Evolutionary conservation across 2,113 vertebrate species (phyloP).

Genomic region (Syngnathus typhle): DNA sequence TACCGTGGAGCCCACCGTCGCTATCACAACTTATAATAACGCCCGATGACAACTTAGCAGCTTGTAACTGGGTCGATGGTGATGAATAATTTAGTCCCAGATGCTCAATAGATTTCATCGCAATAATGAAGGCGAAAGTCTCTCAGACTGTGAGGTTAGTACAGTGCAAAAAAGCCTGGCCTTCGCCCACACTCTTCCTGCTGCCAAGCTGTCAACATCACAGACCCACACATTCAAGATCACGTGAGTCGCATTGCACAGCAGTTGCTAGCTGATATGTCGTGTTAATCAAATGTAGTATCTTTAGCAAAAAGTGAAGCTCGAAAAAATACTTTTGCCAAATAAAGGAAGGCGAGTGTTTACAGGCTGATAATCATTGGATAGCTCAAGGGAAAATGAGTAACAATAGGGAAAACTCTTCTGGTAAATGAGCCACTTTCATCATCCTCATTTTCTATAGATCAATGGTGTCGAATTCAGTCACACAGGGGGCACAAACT

Average conservation of each 20-base stretch:
- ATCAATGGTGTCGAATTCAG: no score
- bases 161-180: slow-evolving; percentile 55
- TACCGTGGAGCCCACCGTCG: slow-evolving; percentile 25
- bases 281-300: neutral
- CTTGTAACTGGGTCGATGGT: slow-evolving; percentile 68
- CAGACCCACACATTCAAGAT: slow-evolving; percentile 43
- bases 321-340: slow-evolving; percentile 10
- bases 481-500: no score
- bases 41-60: slow-evolving; percentile 64
- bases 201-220: slow-evolving; percentile 57
- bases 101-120: slow-evolving; percentile 70
- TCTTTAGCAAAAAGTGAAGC: neutral
- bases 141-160: slow-evolving; percentile 54
- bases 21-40: slow-evolving; percentile 53
- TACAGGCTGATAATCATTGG: slow-evolving; percentile 28
- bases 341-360: slow-evolving; percentile 21
- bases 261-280: slow-evolving; percentile 15
- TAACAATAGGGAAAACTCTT: slow-evolving; percentile 31
- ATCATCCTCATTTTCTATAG: no score
- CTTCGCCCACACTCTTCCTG: slow-evolving; percentile 62
- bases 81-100: slow-evolving; percentile 71
- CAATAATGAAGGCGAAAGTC: slow-evolving; percentile 67
- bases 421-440: slow-evolving; percentile 20
- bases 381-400: slow-evolving; percentile 9
- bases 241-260: slow-evolving; percentile 34